Evolutionary conservation across 1,140 invertebrate species (phyloP), one percentile per base, ranked within the genome.

Genomic region (Zaprionus nigranus): DNA sequence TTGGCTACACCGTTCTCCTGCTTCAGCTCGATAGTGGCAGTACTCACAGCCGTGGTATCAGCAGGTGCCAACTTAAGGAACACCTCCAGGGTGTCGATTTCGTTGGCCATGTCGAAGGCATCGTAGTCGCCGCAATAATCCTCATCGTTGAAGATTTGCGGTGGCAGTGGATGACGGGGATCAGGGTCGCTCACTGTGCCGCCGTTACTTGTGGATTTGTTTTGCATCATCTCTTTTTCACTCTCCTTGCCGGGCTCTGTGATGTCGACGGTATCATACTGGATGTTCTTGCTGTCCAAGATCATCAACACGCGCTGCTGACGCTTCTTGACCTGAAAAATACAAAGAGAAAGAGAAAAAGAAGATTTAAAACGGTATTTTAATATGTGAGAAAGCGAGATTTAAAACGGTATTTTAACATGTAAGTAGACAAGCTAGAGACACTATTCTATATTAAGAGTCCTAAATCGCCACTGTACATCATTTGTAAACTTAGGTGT

Each of bases 71-170:
- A 90, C 93, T 96, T 96, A 12, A 96, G 92, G 92, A 98, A 98
- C 82, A 96, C 95, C 93, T 98, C 97, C 86, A 99, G 93, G 82
- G 96, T 96, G 92, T 99, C 97, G 79, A 96, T 95, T 95, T 99
- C 98, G 94, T 98, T 97, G 43, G 97, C 96, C 91, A 97, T 93
- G 93, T 98, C 97, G 94, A 99, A 98, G 78, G 96, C 96, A 93
- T 98, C 97, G 94, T 98, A 99, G 93, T 98, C 97, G 85, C 98
- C 98, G 93, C 98, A 98, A 91, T 99, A 99, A 71, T 97, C 95
- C 34, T 96, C 96, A 71, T 97, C 97, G 91, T 98, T 98, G 92
- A 99, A 99, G 78, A 99, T 95, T 93, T 99, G 98, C 62, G 98
- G 98, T 58, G 98, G 98, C 78, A 98, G 93, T 26, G 97, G 95